A percentile compares a stretch with the other conserved stretches of the same genome.
Conservation (phyloP, 2,797 vertebrate genomes). For the Tadarida brasiliensis region DNA sequence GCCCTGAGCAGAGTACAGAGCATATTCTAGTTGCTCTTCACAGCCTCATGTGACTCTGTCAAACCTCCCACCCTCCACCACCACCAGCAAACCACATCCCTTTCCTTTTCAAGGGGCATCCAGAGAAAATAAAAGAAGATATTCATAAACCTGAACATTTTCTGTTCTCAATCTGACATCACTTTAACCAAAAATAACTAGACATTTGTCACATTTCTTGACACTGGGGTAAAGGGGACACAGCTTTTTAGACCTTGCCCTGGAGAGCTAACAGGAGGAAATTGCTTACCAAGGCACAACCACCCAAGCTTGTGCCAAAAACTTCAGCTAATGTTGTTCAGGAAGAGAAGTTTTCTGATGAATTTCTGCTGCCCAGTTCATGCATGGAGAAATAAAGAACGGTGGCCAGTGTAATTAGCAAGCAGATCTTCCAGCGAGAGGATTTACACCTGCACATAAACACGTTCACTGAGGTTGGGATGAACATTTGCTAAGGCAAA, state of each 20-base stretch:
- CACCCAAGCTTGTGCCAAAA: conserved; percentile 17
- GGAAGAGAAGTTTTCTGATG: conserved; percentile 72
- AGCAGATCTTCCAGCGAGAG: conserved; percentile 37
- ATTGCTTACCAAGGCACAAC: conserved; percentile 45
- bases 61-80: accelerated
- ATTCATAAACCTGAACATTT: conserved; percentile 57
- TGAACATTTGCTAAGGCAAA: conserved; percentile 75
- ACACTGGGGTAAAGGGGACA: not conserved
- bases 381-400: conserved; percentile 62
- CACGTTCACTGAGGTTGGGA: conserved; percentile 31
- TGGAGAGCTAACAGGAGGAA: conserved; percentile 36
- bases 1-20: not conserved
- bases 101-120: conserved; percentile 8
- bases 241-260: not conserved
- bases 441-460: conserved; percentile 80
- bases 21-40: not conserved
- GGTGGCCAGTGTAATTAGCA: conserved; percentile 67
- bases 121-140: not conserved
- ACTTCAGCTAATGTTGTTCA: conserved; percentile 57
- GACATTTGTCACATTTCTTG: conserved; percentile 50
- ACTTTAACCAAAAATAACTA: conserved; percentile 64
- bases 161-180: conserved; percentile 58
- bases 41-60: not conserved
- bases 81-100: not conserved
- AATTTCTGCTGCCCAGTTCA: conserved; percentile 59